Evolutionary conservation across 1,140 invertebrate genomes (phyloP), one percentile per base, ranked within the genome.

Genomic region (Matsumurasca onukii): DNA sequence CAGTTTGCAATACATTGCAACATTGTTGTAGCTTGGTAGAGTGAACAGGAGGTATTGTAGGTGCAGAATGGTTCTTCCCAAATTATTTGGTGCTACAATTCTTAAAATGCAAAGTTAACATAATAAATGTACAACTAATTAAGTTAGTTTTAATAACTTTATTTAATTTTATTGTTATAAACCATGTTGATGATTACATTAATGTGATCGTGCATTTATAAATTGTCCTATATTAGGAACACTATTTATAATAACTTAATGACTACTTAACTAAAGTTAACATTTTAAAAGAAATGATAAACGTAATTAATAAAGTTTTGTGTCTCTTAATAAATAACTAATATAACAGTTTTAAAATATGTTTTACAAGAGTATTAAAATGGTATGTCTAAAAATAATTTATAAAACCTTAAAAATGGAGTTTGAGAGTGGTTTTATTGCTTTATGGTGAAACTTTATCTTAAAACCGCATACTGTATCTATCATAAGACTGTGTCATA

Each of bases 161-260:
- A 59, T 27, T 27, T 59, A 59, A 59, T 59, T 59, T 59, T 59
- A 59, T 59, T 59, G 5, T 27, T 59, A 27, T 27, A 59, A 22
- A 39, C 34, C 5, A 59, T 59, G 5, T 27, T 59, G 22, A 59
- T 27, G 55, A 59, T 59, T 59, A 29, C 55, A 59, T 59, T 59
- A n/a, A 25, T 59, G 55, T 59, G 55, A 59, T 59, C 55, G 55
- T 59, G 55, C 25, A 59, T 27, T 9, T 29, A 15, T 15, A 27
- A 59, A 59, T 29, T 59, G 55, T 59, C 55, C 55, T 59, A 59
- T 59, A 59, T 59, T 59, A 59, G 55, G 55, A 22, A 59, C 55
- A 59, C 30, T 59, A n/a, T 59, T 59, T 59, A 27, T 59, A 13
- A 27, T 25, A 59, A 13, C 30, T 59, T 59, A 27, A 59, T 59